Base-by-base conservation (phyloP, 2,797 vertebrate genomes). In the Gephyroberyx darwinii region DNA sequence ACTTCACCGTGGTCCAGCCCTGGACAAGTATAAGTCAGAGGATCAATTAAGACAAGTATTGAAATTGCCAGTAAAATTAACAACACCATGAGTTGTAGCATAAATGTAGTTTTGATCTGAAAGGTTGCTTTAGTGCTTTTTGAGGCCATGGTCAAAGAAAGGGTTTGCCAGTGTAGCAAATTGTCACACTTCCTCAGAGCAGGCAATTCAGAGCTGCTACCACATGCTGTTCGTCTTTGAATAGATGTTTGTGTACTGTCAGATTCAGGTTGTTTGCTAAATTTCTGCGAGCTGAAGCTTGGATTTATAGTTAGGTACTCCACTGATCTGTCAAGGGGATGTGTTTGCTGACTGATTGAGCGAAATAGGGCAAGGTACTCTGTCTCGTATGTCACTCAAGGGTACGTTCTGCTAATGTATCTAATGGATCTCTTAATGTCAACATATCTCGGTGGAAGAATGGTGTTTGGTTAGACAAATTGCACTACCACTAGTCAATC, bases 321-420 rank as follows among this genome's bases (percentile, higher is more conserved):
- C 19, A 41, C 55, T 64, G 76, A 85, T 86, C 70, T 84, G 86
- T 75, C 86, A 84, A 31, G 41, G 83, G 73, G 79, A 83, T 71
- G 71, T 86, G 82, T 87, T 85, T 53, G 71, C 77, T 84, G 85
- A 89, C 84, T 91, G 89, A 93, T 80, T 90, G 90, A 92, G 88
- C 84, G 88, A 93, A 93, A 90, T 86, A 89, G 89, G 88, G 79
- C 89, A 91, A 85, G 82, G 86, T 84, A 85, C 83, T 90, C 85
- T 56, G 85, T 91, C 89, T 90, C 64, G 17, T 62, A 78, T 89
- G 88, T 93, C 90, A 92, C 87, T 89, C 71, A 71, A 86, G 83
- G 87, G 86, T 86, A 83, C 82, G 70, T 86, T 88, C 77, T 82
- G 64, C 84, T 91, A 93, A 94, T 92, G 89, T 84, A 89, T 84